Percentiles rank a stretch among this genome's conserved stretches.
These are phyloP conservation scores for Cheirogaleus medius DNA, from an alignment of 2,113 vertebrate genomes.

Conservation along the genomic window DNA sequence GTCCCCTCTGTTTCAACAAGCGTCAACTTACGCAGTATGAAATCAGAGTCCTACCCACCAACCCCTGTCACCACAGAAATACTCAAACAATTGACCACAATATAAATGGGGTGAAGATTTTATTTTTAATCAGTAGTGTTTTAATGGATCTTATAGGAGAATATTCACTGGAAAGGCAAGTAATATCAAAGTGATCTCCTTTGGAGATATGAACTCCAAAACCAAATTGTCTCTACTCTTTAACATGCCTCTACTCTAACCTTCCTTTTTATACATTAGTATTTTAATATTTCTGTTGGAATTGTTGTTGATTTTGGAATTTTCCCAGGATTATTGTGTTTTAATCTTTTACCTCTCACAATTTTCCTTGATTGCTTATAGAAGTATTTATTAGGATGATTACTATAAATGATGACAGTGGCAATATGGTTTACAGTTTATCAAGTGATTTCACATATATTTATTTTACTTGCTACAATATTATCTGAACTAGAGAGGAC, in stretches of 20 bases:
- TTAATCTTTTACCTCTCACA: not conserved
- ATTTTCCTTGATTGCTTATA: not conserved
- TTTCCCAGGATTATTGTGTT: not conserved
- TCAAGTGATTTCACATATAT: not conserved
- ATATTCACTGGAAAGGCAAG: not conserved
- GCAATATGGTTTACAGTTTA: not conserved
- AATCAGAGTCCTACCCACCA: not conserved
- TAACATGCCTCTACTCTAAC: not conserved
- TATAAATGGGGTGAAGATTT: not conserved
- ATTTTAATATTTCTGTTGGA: not conserved
- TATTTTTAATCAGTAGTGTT: not conserved
- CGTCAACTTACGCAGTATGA: not conserved
- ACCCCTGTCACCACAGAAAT: not conserved
- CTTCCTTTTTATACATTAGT: not conserved
- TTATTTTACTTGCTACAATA: not conserved
- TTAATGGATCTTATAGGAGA: not conserved
- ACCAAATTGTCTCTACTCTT: not conserved
- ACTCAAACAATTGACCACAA: not conserved
- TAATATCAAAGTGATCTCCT: not conserved
- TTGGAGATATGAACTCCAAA: not conserved
- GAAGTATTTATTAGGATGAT: not conserved
- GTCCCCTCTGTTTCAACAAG: conserved; percentile 40
- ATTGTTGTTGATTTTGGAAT: not conserved
- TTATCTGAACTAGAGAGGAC: not conserved
- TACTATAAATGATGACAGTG: not conserved